Base-by-base conservation (phyloP, 1,140 invertebrate species). In the Odontomachus brunneus region DNA sequence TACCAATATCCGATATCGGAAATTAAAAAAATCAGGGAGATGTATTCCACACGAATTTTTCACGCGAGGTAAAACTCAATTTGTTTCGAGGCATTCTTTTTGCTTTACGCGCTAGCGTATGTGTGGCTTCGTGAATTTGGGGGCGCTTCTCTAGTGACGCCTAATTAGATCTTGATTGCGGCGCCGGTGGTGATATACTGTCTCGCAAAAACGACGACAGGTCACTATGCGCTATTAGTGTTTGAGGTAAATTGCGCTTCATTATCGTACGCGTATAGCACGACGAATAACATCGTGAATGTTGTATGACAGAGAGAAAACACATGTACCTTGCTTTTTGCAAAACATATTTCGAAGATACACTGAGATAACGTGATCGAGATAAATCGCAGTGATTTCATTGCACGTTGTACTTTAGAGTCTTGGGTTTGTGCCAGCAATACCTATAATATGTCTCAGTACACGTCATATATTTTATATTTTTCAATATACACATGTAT, bases 131-230 rank as follows among this genome's bases (percentile, higher is more conserved):
- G 49, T 76, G 76, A 76, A 87, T 74, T 72, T 57, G 76, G 57
- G 24, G 38, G 44, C 53, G 24, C 72, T 80, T 82, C 65, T 85
- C 59, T 48, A 29, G 44, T 75, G 78, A 83, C 44, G 84, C 57
- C 85, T 88, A 88, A 88, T 88, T 88, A 76, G 87, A 85, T 87
- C 62, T 87, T 88, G 87, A 88, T 88, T 87, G 87, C 83, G 53
- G 14, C 49, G 69, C 65, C 29, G 49, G 26, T 26, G 65, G 44
- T 85, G 82, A 83, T 88, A 74, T 85, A 84, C 66, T 75, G 73
- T 63, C 67, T 84, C 66, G 72, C 26, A 60, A 66, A 49, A 80
- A 63, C 69, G 48, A 82, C 73, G 9, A 57, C 24, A 29, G 24
- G 59, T 12, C 44, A 84, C 82, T 76, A 88, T 84, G 38, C 48